Evolutionary conservation across 2,113 vertebrate species (phyloP).

Genomic region (Cryptoleucopteryx plumbea): DNA sequence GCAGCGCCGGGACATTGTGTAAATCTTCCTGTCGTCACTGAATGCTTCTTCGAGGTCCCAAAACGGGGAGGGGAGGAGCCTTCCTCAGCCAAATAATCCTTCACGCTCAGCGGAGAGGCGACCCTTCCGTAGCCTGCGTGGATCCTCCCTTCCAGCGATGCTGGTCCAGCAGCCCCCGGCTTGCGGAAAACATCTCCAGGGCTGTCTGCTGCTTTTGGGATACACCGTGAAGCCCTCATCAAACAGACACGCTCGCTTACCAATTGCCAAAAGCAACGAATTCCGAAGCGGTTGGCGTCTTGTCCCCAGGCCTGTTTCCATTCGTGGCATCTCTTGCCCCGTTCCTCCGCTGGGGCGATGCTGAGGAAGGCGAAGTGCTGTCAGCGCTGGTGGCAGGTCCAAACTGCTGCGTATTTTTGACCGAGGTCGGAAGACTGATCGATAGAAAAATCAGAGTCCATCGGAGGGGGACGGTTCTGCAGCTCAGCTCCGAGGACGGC

Average conservation of each 20-base stretch:
- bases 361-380: neutral
- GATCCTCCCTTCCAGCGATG: neutral
- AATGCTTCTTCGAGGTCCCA: neutral
- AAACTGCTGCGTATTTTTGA: fast-evolving
- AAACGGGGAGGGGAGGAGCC: neutral
- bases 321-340: neutral
- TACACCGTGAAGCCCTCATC: fast-evolving
- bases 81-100: neutral
- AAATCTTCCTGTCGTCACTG: slow-evolving; percentile 2
- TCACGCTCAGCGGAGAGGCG: neutral
- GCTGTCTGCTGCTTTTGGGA: neutral
- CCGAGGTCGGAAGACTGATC: fast-evolving
- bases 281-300: neutral
- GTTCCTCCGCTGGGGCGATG: neutral
- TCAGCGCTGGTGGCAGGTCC: neutral
- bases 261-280: fast-evolving
- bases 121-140: neutral
- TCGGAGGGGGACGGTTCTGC: neutral
- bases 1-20: neutral
- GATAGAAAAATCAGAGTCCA: neutral
- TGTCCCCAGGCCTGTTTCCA: neutral
- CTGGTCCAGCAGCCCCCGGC: neutral
- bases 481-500: neutral
- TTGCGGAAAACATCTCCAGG: neutral
- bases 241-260: fast-evolving